Evolutionary conservation across 2,888 invertebrate species (phyloP).

Genomic region (Polymixis flavicincta): DNA sequence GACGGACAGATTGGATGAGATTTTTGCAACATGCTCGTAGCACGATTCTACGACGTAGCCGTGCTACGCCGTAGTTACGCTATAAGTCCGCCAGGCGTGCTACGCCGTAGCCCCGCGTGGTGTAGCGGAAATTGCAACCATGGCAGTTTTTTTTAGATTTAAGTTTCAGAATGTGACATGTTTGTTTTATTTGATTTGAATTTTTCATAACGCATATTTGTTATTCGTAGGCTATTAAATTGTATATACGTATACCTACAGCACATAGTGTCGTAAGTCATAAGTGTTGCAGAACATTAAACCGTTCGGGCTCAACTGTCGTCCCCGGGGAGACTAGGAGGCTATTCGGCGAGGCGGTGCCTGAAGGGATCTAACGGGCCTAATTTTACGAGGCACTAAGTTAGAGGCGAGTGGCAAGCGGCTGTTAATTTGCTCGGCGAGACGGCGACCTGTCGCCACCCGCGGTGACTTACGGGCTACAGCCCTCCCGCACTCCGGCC

Average conservation of each 20-base stretch:
- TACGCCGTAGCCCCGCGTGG: slow-evolving; percentile 18
- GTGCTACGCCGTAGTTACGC: slow-evolving; percentile 31
- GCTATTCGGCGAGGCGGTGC: slow-evolving; percentile 70
- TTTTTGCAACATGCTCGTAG: slow-evolving; percentile 3
- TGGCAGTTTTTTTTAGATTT: not conserved
- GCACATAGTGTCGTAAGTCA: slow-evolving; percentile 69
- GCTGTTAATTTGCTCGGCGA: slow-evolving; percentile 88
- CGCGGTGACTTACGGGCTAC: slow-evolving; percentile 88
- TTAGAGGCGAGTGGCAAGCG: slow-evolving; percentile 87
- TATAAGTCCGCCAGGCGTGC: slow-evolving; percentile 10
- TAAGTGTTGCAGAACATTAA: slow-evolving; percentile 80
- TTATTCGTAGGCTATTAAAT: slow-evolving; percentile 3
- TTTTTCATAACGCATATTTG: not conserved
- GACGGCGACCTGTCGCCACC: slow-evolving; percentile 86
- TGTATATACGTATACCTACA: not conserved
- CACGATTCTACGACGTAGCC: not conserved
- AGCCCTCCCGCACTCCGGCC: slow-evolving; percentile 65
- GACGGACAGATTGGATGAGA: not conserved
- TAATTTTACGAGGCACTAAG: slow-evolving; percentile 90
- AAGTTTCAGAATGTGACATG: not conserved
- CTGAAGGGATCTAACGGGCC: slow-evolving; percentile 86
- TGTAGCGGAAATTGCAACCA: not conserved
- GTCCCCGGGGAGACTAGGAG: slow-evolving; percentile 75
- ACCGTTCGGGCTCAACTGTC: slow-evolving; percentile 75
- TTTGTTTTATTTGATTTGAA: not conserved